Evolutionary conservation across 2,113 vertebrate species (phyloP), one percentile per base, ranked within the genome.

Genomic region (Eptesicus fuscus): DNA sequence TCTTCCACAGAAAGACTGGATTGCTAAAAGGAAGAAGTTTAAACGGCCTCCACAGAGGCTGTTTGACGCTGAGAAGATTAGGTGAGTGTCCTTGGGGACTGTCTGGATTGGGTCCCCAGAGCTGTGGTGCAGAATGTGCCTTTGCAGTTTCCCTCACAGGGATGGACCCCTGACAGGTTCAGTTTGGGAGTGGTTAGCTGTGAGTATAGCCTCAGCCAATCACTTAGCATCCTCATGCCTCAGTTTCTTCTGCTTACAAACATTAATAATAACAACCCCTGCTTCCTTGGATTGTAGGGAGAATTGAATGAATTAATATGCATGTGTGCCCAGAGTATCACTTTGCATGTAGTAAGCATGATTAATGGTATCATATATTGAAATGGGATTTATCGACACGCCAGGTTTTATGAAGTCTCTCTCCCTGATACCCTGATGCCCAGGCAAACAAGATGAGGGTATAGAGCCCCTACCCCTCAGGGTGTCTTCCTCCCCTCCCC

Each of bases 1-100:
- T 71, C 0, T 76, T 42, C 65, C 1, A 18, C 96, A 99, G 99
- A 99, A 99, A 98, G 99, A 99, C 91, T 99, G 99, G 99, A 99
- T 99, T 28, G 99, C 99, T 30, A 99, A 99, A 96, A 98, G 98
- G 93, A 99, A 99, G 98, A 99, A 99, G 98, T 99, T 99, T 95
- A 99, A 99, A 97, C 98, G 99, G 40, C 99, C 99, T 0, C 96
- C 99, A 0, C 99, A 99, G 97, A 98, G 99, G 53, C 98, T 99
- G 5, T 99, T 99, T 12, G 99, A 99, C 7, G 99, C 99, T 0
- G 99, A 99, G 91, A 99, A 99, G 96, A 99, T 99, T 97, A 98
- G 99, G 99, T 99, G 35, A 22, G 95, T 28, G 8, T 73, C 69
- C 51, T 73, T 42, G 59, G 83, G 67, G 47, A 22, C 44, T 56